Evolutionary conservation across 2,797 vertebrate genomes (phyloP).

Genomic region (Sus cebifrons): DNA sequence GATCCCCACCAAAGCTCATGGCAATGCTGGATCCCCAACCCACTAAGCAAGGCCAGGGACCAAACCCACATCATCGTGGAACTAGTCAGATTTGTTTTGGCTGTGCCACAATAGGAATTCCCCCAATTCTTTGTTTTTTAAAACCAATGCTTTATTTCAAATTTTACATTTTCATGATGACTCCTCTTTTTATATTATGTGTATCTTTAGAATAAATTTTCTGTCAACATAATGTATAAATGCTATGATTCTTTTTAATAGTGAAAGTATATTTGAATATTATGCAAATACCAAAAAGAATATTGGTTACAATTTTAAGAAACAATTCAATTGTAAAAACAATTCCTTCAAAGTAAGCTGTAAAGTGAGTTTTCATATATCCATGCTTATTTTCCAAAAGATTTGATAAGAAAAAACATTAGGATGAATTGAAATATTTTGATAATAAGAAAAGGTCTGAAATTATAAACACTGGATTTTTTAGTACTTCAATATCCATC

Average conservation of each 20-base stretch:
- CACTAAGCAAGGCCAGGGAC: too few species aligned
- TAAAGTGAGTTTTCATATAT: slow-evolving; percentile 48
- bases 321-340: slow-evolving; percentile 22
- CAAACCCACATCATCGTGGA: too few species aligned
- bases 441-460: slow-evolving; percentile 48
- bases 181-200: slow-evolving; percentile 46
- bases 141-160: slow-evolving; percentile 54
- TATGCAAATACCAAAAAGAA: slow-evolving; percentile 9
- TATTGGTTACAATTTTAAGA: slow-evolving; percentile 46
- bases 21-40: too few species aligned
- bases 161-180: slow-evolving; percentile 52
- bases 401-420: slow-evolving; percentile 51
- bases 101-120: too few species aligned
- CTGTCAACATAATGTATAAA: slow-evolving; percentile 1
- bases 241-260: background rate
- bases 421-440: slow-evolving; percentile 23
- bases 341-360: slow-evolving; percentile 4
- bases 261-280: slow-evolving; percentile 39
- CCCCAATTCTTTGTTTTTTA: slow-evolving; percentile 4
- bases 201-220: slow-evolving; percentile 35
- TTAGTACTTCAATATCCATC: background rate
- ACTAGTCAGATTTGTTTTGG: too few species aligned
- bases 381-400: slow-evolving; percentile 52
- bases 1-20: too few species aligned
- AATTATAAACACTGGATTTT: slow-evolving; percentile 50